Evolutionary conservation across 2,113 vertebrate species (phyloP).

Genomic region (Turnix velox): DNA sequence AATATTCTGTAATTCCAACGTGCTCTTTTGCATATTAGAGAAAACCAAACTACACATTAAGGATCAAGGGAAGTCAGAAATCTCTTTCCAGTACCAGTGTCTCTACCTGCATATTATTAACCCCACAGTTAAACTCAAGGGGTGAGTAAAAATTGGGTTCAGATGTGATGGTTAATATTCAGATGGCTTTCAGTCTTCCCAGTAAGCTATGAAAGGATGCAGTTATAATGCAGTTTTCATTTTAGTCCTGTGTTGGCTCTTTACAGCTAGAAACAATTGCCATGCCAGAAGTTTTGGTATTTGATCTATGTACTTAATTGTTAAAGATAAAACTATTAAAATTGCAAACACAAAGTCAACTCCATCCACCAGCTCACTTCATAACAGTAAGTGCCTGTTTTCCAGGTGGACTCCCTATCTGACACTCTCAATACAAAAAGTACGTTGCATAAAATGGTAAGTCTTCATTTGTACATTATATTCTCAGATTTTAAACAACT

Average conservation of each 20-base stretch:
- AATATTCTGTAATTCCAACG: not conserved
- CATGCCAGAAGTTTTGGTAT: not conserved
- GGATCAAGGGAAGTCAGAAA: not conserved
- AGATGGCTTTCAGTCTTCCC: not conserved
- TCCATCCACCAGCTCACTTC: not conserved
- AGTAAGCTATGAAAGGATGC: not conserved
- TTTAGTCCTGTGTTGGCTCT: not conserved
- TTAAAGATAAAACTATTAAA: not conserved
- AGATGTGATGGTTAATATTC: not conserved
- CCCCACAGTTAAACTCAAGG: not conserved
- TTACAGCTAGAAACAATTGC: not conserved
- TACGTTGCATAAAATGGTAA: not conserved
- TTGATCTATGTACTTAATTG: not conserved
- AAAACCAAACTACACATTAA: not conserved
- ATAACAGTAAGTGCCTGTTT: not conserved
- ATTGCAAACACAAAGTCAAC: not conserved
- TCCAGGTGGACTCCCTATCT: not conserved
- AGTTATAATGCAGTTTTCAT: not conserved
- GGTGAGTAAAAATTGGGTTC: not conserved
- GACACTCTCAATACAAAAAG: not conserved
- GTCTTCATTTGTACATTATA: not conserved
- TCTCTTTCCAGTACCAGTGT: not conserved
- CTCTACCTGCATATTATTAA: slow-evolving; percentile 17
- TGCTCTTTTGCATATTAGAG: slow-evolving; percentile 26
- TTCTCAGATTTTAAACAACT: not conserved